Percentiles rank a stretch among this genome's conserved stretches.
These are phyloP conservation scores for Dipodomys ordii DNA, from an alignment of 2,113 vertebrate genomes.

Conservation along the genomic window DNA sequence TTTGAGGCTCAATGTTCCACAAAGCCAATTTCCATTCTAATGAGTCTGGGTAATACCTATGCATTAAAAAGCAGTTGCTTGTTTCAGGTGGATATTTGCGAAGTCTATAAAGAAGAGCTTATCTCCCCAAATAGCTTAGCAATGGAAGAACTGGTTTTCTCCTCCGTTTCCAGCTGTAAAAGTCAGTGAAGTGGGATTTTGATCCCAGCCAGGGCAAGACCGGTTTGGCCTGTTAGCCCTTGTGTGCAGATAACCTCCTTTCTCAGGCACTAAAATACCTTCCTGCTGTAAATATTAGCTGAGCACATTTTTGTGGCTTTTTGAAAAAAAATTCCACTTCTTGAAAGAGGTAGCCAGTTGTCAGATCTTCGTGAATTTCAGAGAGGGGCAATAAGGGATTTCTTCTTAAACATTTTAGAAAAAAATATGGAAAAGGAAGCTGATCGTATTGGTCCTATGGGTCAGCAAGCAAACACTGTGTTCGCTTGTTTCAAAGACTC, in stretches of 20 bases:
- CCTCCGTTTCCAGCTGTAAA: not conserved
- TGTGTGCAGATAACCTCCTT: not conserved
- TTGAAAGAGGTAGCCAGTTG: conserved; percentile 4
- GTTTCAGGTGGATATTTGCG: conserved; percentile 4
- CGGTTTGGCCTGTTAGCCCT: conserved; percentile 30
- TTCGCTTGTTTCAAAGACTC: not conserved
- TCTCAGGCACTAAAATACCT: conserved; percentile 9
- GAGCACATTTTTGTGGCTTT: conserved; percentile 63
- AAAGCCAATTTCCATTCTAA: not conserved
- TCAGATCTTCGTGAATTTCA: conserved; percentile 24
- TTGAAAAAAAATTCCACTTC: conserved; percentile 19
- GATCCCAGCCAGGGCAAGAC: not conserved
- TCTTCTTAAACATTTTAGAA: conserved; percentile 2
- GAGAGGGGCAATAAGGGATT: not conserved
- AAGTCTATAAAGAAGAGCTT: not conserved
- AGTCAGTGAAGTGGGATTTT: conserved; percentile 22
- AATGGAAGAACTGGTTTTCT: conserved; percentile 61
- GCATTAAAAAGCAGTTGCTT: not conserved
- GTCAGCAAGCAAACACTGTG: not conserved
- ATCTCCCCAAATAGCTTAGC: conserved; percentile 31
- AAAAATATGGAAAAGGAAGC: not conserved
- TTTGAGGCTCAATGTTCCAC: not conserved
- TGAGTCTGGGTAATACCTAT: rapidly evolving
- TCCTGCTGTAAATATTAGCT: conserved; percentile 58
- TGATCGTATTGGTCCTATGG: not conserved